Conservation (phyloP, 2,888 invertebrate genomes). For the Acrobasis consociella region DNA sequence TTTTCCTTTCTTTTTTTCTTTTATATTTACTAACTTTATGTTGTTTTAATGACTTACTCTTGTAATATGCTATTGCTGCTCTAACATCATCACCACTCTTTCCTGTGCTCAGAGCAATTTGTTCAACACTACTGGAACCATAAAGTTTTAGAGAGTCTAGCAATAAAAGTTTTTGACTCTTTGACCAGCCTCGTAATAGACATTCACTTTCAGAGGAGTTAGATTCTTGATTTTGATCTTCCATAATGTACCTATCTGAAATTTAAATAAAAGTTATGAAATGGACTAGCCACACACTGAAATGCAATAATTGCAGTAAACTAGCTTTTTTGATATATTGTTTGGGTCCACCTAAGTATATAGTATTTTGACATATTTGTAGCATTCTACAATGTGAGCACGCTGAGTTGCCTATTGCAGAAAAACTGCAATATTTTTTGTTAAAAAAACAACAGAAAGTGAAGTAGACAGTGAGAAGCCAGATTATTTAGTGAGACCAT, state of each 20-base stretch:
- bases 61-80: conserved; percentile 52
- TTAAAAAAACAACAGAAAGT: too few relatives aligned
- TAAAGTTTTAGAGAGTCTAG: conserved; percentile 48
- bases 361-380: too few relatives aligned
- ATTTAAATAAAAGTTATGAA: too few relatives aligned
- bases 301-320: too few relatives aligned
- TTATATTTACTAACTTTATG: conserved; percentile 17
- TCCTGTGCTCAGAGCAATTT: conserved; percentile 40
- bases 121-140: conserved; percentile 44
- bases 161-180: conserved; percentile 57
- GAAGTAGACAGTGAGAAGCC: too few relatives aligned
- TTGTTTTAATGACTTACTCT: conserved; percentile 39
- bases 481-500: too few relatives aligned
- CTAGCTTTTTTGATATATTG: too few relatives aligned
- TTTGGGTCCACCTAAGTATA: too few relatives aligned
- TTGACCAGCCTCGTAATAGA: conserved; percentile 49
- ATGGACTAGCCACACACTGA: too few relatives aligned
- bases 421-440: too few relatives aligned
- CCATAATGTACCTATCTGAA: conserved; percentile 4
- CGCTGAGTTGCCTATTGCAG: too few relatives aligned
- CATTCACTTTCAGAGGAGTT: not conserved
- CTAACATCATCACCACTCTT: conserved; percentile 52
- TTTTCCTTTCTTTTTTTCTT: conserved; percentile 32
- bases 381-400: too few relatives aligned
- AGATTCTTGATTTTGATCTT: conserved; percentile 8